phyloP scores from a whole-genome alignment of 2,113 vertebrate genomes.

The Psittacula cyanocephala region DNA sequence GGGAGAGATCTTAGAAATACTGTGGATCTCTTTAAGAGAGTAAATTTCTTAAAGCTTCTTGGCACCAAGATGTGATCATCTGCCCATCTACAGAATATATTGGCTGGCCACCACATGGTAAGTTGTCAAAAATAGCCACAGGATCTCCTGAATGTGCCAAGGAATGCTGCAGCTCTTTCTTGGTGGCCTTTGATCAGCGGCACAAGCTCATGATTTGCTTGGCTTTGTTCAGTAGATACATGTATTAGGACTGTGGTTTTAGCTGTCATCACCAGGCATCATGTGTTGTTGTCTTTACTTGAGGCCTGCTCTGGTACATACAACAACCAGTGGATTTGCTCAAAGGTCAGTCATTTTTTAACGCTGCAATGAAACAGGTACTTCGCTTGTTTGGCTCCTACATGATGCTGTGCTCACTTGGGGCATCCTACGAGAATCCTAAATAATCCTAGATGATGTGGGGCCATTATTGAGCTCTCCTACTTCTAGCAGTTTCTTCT shows the following conservation, averaged over 20 bases:
- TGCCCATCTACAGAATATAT: constrained; percentile 4
- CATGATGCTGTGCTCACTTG: background rate
- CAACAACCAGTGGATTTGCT: background rate
- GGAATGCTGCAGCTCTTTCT: constrained; percentile 21
- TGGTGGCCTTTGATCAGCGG: constrained; percentile 31
- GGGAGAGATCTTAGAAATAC: background rate
- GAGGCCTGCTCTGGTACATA: background rate
- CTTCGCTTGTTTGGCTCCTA: background rate
- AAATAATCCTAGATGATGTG: background rate
- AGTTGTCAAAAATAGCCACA: constrained; percentile 39
- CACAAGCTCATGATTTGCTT: background rate
- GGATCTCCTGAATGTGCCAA: constrained; percentile 8
- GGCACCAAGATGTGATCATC: constrained; percentile 9
- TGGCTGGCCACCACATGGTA: background rate
- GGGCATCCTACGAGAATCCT: background rate
- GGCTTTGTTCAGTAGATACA: background rate
- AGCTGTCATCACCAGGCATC: background rate
- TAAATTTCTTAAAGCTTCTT: constrained; percentile 13
- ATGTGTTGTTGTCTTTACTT: background rate
- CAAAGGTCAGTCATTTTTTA: background rate
- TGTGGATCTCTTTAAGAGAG: background rate
- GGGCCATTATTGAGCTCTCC: background rate
- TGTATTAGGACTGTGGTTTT: background rate
- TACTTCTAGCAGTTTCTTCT: background rate
- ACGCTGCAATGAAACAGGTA: background rate